These are phyloP conservation scores for Dendrolimus pini DNA, from an alignment of 2,888 invertebrate species.

Conservation along the genomic window DNA sequence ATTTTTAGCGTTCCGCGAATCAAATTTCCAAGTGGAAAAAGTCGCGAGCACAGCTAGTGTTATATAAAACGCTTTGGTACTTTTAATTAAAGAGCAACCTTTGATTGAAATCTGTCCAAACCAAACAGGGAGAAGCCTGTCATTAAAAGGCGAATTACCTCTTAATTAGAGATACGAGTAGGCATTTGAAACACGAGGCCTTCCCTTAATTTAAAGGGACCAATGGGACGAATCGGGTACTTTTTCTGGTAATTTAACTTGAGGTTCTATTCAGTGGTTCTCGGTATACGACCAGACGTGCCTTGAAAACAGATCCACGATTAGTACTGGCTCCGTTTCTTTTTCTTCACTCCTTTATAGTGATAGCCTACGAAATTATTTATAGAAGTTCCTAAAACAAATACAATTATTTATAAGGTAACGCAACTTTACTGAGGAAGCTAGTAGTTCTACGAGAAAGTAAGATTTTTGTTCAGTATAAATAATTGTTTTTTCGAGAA, in stretches of 20 bases:
- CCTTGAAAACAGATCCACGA: slow-evolving; percentile 17
- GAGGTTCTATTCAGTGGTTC: slow-evolving; percentile 13
- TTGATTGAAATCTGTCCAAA: slow-evolving; percentile 6
- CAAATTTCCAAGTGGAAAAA: too few relatives aligned
- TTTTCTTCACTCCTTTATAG: neutral
- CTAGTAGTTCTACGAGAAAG: too few relatives aligned
- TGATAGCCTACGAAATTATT: neutral
- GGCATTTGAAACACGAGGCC: slow-evolving; percentile 1
- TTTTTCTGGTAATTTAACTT: slow-evolving; percentile 9
- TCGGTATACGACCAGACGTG: slow-evolving; percentile 14
- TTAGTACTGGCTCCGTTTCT: neutral
- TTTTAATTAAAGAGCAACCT: slow-evolving; percentile 1
- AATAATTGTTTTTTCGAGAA: too few relatives aligned
- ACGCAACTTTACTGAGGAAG: too few relatives aligned
- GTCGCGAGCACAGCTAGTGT: too few relatives aligned
- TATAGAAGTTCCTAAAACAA: neutral
- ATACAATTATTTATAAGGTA: neutral
- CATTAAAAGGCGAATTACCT: slow-evolving; percentile 9
- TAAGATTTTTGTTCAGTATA: too few relatives aligned
- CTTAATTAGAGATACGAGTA: slow-evolving; percentile 5
- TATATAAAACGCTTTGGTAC: neutral
- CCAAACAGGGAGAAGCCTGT: slow-evolving; percentile 3
- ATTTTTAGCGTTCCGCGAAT: too few relatives aligned
- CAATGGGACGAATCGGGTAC: slow-evolving; percentile 8
- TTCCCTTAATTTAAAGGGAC: slow-evolving; percentile 8